Conservation (phyloP, 64 coral and sea anemone species). For the Montipora foliosa region DNA sequence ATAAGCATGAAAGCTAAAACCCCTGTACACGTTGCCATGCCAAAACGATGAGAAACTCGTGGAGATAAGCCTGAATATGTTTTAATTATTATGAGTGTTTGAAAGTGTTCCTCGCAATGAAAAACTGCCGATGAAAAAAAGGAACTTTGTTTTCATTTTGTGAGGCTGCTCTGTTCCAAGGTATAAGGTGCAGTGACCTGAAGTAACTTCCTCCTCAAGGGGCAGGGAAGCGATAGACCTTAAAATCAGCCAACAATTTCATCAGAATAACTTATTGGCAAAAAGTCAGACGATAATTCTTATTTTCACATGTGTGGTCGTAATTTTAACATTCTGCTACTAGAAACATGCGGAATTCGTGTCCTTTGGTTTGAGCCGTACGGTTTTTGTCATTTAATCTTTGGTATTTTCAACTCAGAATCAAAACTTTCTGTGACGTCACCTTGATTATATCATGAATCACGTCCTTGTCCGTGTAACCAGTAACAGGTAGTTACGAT, state of each 20-base stretch:
- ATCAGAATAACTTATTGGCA: slow-evolving; percentile 13
- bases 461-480: background rate
- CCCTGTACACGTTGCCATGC: too few relatives aligned
- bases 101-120: too few relatives aligned
- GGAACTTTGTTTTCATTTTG: too few relatives aligned
- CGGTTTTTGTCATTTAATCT: too few relatives aligned
- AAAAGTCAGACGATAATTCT: background rate
- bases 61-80: too few relatives aligned
- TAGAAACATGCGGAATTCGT: background rate
- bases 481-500: slow-evolving; percentile 5
- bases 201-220: background rate
- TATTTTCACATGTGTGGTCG: background rate
- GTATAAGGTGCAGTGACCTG: background rate
- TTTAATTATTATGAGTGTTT: too few relatives aligned
- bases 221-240: background rate
- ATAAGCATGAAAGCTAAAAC: too few relatives aligned
- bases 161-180: too few relatives aligned
- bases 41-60: too few relatives aligned
- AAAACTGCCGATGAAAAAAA: too few relatives aligned
- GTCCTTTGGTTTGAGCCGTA: background rate
- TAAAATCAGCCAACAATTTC: slow-evolving; percentile 25
- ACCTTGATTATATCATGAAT: background rate
- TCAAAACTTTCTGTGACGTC: background rate
- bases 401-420: too few relatives aligned
- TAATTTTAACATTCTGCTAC: background rate